These are phyloP conservation scores for Coendou prehensilis DNA, from an alignment of 2,797 vertebrate genomes.

Conservation along the genomic window DNA sequence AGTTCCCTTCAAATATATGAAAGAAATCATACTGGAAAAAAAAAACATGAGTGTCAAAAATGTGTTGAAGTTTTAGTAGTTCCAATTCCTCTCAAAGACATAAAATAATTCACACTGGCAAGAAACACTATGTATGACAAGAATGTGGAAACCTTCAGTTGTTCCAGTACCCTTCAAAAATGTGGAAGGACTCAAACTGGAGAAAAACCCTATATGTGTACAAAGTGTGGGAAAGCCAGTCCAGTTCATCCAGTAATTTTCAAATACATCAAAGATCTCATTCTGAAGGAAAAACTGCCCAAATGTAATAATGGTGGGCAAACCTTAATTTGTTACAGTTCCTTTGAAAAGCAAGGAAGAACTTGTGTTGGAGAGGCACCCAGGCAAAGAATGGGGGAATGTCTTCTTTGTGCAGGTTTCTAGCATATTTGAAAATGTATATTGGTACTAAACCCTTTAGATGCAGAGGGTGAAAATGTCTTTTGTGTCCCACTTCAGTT, in stretches of 20 bases:
- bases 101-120: background rate
- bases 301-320: background rate
- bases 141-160: background rate
- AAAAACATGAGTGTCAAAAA: background rate
- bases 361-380: background rate
- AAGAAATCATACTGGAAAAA: background rate
- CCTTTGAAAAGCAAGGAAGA: background rate
- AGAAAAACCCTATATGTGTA: background rate
- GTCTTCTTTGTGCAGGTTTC: background rate
- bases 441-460: background rate
- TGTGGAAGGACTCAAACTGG: background rate
- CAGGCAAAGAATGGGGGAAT: background rate
- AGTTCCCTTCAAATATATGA: background rate
- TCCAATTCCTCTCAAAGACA: background rate
- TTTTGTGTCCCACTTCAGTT: background rate
- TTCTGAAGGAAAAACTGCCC: background rate
- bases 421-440: background rate
- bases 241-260: background rate
- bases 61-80: background rate
- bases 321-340: background rate
- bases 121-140: background rate
- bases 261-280: background rate
- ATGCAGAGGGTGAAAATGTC: background rate
- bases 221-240: background rate
- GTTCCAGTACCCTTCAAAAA: background rate